Evolutionary conservation across 2,113 vertebrate genomes (phyloP), one percentile per base, ranked within the genome.

Genomic region (Rhinolophus ferrumequinum): DNA sequence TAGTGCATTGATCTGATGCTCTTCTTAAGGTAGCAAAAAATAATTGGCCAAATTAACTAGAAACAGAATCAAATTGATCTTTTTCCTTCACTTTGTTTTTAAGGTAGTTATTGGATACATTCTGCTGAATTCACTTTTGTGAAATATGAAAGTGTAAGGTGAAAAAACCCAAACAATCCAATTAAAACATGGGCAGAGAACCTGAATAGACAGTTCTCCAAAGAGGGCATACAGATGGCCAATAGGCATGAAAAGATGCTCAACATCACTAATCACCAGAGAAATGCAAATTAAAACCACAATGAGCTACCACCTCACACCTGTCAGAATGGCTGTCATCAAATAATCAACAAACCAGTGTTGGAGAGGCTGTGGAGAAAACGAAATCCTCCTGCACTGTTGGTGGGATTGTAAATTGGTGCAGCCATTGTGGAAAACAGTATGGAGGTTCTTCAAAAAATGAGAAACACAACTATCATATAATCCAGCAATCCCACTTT

Each of bases 31-130:
- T 76, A 92, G 77, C 11, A 60, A 47, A 93, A 35, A 64, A 33
- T 92, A 98, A 73, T 76, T 97, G 94, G 35, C 66, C n/a, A 95
- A 79, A 90, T 84, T 97, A 93, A 73, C 50, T 96, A 90, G 77
- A 95, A 86, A 81, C 90, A 91, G 41, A 96, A 58, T 82, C 3
- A 24, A 44, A 58, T 91, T 87, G 92, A 93, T 94, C 24, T 72
- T 76, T 41, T 89, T 11, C 67, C 58, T 33, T 88, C 47, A 82
- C n/a, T 75, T 88, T 93, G n/a, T 95, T 38, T 93, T 93, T 88
- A 87, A 87, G 12, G 38, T 79, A 88, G 81, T 75, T 94, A 96
- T 62, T 94, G 41, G 73, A 28, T 60, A 79, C n/a, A 96, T 90
- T 94, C 41, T 98, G 9, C 9, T 92, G 77, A 85, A 67, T 95